phyloP scores from a whole-genome alignment of 2,888 invertebrate species.

The Pandemis cinnamomeana region DNA sequence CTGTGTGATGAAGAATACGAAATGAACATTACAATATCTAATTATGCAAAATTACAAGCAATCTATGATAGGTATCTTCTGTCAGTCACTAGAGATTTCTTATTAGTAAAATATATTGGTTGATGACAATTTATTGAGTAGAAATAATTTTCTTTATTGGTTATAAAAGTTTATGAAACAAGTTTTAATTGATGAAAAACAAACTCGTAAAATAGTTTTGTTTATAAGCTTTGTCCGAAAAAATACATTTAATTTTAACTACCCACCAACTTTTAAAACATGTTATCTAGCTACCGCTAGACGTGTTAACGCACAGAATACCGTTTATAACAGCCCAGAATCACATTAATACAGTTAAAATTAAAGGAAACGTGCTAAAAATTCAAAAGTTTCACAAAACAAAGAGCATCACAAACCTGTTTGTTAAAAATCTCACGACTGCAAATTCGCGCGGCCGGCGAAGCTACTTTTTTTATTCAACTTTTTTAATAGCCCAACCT shows the following conservation, averaged over 20 bases:
- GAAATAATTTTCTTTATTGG: background rate
- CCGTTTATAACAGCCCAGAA: background rate
- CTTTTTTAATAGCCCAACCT: slow-evolving; percentile 44
- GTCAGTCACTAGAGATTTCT: too few relatives aligned
- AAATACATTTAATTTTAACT: background rate
- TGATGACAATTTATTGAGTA: too few relatives aligned
- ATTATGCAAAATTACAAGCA: background rate
- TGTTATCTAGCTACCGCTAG: background rate
- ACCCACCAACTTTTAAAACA: slow-evolving; percentile 4
- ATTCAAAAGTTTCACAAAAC: slow-evolving; percentile 27
- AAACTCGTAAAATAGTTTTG: background rate
- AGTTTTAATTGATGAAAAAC: background rate
- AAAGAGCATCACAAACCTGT: slow-evolving; percentile 37
- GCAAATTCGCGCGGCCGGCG: slow-evolving; percentile 59
- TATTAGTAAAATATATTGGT: too few relatives aligned
- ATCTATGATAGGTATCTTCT: too few relatives aligned
- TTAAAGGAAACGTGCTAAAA: slow-evolving; percentile 20
- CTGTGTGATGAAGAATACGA: background rate
- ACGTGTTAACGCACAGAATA: background rate
- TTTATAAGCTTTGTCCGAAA: background rate
- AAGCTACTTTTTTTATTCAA: slow-evolving; percentile 58
- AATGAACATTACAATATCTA: background rate
- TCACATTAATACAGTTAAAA: slow-evolving; percentile 11
- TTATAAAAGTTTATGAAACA: background rate
- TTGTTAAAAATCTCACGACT: slow-evolving; percentile 65